phyloP scores from a whole-genome alignment of 2,797 vertebrate genomes.

The Sebastes kiyomatsui region DNA sequence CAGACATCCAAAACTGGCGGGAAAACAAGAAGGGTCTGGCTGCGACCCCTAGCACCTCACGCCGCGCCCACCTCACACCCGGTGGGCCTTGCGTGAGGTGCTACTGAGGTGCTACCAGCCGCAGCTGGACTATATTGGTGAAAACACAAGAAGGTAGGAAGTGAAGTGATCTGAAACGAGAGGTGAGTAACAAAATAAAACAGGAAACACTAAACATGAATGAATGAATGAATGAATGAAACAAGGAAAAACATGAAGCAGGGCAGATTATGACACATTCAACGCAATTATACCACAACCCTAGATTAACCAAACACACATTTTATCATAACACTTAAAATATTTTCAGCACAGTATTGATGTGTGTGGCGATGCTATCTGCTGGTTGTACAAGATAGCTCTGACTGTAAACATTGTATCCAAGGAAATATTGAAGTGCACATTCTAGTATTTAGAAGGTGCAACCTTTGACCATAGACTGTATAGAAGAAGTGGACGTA shows the following conservation, averaged over 20 bases:
- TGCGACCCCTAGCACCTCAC: too few species aligned
- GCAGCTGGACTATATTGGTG: too few species aligned
- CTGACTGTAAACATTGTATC: neutral
- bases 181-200: neutral
- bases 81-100: too few species aligned
- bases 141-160: neutral
- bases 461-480: neutral
- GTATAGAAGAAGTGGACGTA: too few species aligned
- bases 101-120: too few species aligned
- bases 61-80: too few species aligned
- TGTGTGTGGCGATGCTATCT: neutral
- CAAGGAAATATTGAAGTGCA: neutral
- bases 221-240: neutral
- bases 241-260: neutral
- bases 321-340: neutral
- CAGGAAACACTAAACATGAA: neutral
- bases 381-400: neutral
- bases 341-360: neutral
- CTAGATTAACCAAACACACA: neutral
- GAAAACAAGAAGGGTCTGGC: neutral
- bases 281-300: neutral
- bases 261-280: neutral
- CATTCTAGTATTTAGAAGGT: conserved; percentile 3
- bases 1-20: neutral
- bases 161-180: neutral